Evolutionary conservation across 2,113 vertebrate genomes (phyloP).

Genomic region (Lampris incognitus): DNA sequence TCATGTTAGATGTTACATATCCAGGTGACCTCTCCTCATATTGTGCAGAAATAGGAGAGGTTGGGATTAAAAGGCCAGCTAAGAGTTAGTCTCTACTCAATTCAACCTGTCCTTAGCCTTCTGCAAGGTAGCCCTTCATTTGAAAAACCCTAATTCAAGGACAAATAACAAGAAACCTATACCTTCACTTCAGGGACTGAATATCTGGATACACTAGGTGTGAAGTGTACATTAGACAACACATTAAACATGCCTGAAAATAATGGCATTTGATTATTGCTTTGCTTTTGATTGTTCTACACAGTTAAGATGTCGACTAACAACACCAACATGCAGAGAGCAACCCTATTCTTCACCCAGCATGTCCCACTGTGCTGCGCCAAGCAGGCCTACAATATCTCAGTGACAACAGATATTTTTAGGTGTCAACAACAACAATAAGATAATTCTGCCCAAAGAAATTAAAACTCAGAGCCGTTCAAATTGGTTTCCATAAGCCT

Average conservation of each 20-base stretch:
- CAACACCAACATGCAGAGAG: background rate
- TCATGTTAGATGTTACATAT: background rate
- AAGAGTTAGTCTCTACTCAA: conserved; percentile 37
- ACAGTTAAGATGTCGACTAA: no score
- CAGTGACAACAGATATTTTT: conserved; percentile 11
- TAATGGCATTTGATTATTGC: no score
- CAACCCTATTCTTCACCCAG: background rate
- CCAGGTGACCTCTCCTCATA: background rate
- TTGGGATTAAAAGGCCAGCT: conserved; percentile 45
- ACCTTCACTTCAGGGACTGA: background rate
- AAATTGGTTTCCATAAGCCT: no score
- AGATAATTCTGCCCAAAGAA: background rate
- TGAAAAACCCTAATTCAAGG: conserved; percentile 24
- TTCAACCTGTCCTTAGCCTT: conserved; percentile 45
- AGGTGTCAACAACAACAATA: no score
- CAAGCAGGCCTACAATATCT: background rate
- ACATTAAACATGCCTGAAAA: no score
- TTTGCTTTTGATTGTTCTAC: no score
- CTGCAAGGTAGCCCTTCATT: conserved; percentile 14
- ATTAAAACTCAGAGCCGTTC: no score
- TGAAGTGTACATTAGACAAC: background rate
- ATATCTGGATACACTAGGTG: background rate
- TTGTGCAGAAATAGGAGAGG: conserved; percentile 17
- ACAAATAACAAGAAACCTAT: conserved; percentile 7
- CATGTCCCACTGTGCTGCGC: conserved; percentile 26